Evolutionary conservation across 2,888 invertebrate genomes (phyloP).

Genomic region (Parnassius smintheus): DNA sequence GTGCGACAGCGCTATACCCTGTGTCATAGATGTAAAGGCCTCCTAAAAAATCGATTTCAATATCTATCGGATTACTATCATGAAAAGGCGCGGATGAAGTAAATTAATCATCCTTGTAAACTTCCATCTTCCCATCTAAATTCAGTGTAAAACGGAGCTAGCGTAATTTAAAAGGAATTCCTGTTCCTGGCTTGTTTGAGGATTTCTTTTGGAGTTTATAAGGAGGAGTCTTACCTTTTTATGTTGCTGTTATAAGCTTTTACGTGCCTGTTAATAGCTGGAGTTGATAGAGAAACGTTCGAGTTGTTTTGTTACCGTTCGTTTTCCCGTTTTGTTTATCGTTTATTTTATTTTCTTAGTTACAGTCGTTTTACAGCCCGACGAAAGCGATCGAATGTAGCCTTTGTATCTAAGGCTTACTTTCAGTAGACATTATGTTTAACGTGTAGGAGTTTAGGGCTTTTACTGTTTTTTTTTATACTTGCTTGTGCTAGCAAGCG

Average conservation of each 20-base stretch:
- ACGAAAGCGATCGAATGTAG: too few species aligned
- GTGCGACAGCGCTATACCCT: too few species aligned
- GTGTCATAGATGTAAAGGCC: too few species aligned
- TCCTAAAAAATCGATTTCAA: too few species aligned
- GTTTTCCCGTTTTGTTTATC: slow-evolving; percentile 10
- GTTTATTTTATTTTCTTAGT: slow-evolving; percentile 14
- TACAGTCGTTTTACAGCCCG: neutral
- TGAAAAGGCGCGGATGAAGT: slow-evolving; percentile 51
- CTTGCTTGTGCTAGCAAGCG: too few species aligned
- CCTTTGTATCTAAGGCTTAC: too few species aligned
- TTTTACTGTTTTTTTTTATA: too few species aligned
- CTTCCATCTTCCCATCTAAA: slow-evolving; percentile 50
- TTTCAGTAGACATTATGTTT: too few species aligned
- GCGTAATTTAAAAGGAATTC: slow-evolving; percentile 68
- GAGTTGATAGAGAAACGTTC: slow-evolving; percentile 17
- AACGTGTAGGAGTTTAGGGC: too few species aligned
- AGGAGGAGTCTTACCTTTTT: slow-evolving; percentile 16
- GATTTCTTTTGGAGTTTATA: slow-evolving; percentile 12
- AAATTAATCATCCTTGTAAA: slow-evolving; percentile 47
- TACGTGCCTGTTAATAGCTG: slow-evolving; percentile 21
- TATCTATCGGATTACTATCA: neutral
- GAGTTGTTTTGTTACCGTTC: slow-evolving; percentile 14
- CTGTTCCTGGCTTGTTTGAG: slow-evolving; percentile 43
- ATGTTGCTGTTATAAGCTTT: slow-evolving; percentile 30
- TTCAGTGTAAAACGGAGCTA: slow-evolving; percentile 49